phyloP scores from a whole-genome alignment of 2,797 vertebrate genomes.

The Luscinia luscinia region DNA sequence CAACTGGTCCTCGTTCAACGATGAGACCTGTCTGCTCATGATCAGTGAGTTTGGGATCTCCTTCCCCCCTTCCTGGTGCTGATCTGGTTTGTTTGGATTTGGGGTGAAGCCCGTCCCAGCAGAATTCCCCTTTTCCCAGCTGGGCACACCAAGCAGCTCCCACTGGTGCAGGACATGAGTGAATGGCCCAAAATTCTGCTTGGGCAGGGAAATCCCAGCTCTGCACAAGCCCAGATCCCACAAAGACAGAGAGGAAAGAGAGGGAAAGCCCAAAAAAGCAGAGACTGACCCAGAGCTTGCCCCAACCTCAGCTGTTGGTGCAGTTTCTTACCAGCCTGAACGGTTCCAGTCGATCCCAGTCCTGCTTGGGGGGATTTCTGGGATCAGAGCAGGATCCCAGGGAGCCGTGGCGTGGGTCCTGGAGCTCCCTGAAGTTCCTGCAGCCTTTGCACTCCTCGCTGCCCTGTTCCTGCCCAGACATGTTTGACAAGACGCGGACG shows the following conservation, averaged over 20 bases:
- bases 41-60: constrained; percentile 85
- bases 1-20: constrained; percentile 93
- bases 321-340: fast-evolving
- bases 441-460: neutral
- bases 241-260: neutral
- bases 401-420: fast-evolving
- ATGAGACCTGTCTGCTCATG: constrained; percentile 95
- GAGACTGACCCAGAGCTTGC: neutral
- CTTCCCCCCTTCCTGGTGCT: neutral
- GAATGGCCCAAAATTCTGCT: neutral
- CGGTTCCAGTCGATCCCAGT: fast-evolving
- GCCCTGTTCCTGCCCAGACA: constrained; percentile 78
- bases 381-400: neutral
- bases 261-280: neutral
- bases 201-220: neutral
- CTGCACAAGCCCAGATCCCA: neutral
- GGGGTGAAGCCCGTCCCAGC: neutral
- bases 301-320: fast-evolving
- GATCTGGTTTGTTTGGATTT: fast-evolving
- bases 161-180: fast-evolving
- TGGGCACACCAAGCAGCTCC: neutral
- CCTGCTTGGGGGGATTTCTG: neutral
- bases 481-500: constrained; percentile 91
- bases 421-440: neutral
- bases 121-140: fast-evolving